phyloP scores from a whole-genome alignment of 1,140 invertebrate genomes.

The Monochamus saltuarius region DNA sequence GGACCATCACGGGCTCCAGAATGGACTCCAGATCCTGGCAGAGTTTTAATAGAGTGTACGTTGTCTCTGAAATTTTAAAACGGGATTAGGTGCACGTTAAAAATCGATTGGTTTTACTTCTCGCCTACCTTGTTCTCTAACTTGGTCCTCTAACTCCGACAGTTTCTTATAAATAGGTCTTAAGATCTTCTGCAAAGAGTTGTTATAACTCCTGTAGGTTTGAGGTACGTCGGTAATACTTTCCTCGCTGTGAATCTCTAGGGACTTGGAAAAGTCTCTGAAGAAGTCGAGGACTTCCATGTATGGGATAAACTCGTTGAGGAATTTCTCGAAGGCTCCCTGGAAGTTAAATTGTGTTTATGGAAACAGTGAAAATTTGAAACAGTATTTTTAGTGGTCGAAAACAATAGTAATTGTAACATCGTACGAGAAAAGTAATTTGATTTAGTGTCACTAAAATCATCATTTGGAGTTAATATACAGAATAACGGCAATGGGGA shows the following conservation, averaged over 20 bases:
- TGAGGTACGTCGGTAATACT: conserved; percentile 13
- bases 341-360: conserved; percentile 35
- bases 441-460: too few relatives aligned
- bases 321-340: conserved; percentile 39
- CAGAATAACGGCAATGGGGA: too few relatives aligned
- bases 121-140: conserved; percentile 42
- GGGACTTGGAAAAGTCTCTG: conserved; percentile 32
- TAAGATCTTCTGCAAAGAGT: conserved; percentile 36
- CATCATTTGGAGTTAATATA: too few relatives aligned
- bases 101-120: neutral
- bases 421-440: too few relatives aligned
- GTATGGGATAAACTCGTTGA: conserved; percentile 39
- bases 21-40: conserved; percentile 46
- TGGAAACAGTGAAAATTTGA: too few relatives aligned
- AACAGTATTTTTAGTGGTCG: too few relatives aligned
- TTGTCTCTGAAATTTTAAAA: conserved; percentile 37
- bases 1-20: conserved; percentile 50
- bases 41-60: conserved; percentile 53
- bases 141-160: conserved; percentile 38
- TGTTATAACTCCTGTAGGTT: conserved; percentile 29
- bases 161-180: conserved; percentile 34
- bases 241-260: conserved; percentile 16
- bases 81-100: conserved; percentile 1
- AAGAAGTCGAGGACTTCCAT: conserved; percentile 45
- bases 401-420: too few relatives aligned